Conservation (phyloP, 2,888 invertebrate genomes). For the Spodoptera littoralis region DNA sequence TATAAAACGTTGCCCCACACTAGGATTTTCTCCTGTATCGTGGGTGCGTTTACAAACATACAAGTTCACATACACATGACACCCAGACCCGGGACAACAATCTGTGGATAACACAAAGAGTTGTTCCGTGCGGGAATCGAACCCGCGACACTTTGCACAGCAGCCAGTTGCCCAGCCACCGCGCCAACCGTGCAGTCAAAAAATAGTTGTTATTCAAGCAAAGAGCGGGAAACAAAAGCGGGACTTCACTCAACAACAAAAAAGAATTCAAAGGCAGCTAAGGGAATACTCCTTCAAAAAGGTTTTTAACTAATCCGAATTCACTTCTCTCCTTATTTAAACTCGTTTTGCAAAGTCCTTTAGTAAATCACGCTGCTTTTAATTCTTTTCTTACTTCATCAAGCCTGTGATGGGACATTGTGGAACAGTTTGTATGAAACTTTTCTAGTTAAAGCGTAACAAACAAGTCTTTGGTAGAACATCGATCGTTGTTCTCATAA, state of each 20-base stretch:
- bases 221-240: conserved; percentile 8
- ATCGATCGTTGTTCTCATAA: conserved; percentile 48
- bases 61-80: too few relatives aligned
- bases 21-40: too few relatives aligned
- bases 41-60: too few relatives aligned
- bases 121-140: too few relatives aligned
- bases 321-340: conserved; percentile 42
- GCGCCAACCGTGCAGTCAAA: too few relatives aligned
- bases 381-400: conserved; percentile 49
- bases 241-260: conserved; percentile 3
- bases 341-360: conserved; percentile 26
- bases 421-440: conserved; percentile 48
- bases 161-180: too few relatives aligned
- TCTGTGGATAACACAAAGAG: too few relatives aligned
- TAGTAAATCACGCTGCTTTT: conserved; percentile 47
- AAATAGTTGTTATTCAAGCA: background rate
- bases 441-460: conserved; percentile 46
- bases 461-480: conserved; percentile 41
- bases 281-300: conserved; percentile 26
- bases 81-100: too few relatives aligned
- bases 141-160: too few relatives aligned
- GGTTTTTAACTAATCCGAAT: conserved; percentile 42
- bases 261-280: conserved; percentile 16
- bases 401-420: conserved; percentile 38
- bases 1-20: too few relatives aligned